phyloP scores from a whole-genome alignment of 2,888 invertebrate species.

The Coleophora deauratella region DNA sequence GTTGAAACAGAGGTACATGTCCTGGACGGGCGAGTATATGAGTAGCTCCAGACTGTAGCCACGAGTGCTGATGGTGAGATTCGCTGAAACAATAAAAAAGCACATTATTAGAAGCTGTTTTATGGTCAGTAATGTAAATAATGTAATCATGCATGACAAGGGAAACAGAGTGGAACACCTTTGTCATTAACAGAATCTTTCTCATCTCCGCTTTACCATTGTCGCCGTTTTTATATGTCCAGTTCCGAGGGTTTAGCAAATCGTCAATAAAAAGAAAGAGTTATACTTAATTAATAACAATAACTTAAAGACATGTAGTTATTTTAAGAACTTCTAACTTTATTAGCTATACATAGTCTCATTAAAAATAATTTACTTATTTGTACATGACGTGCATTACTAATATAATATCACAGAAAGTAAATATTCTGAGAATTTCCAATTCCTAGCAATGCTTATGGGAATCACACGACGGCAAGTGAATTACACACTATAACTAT shows the following conservation, averaged over 20 bases:
- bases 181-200: no score
- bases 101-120: no score
- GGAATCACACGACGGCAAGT: conserved; percentile 46
- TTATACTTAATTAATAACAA: no score
- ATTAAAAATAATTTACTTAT: conserved; percentile 48
- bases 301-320: no score
- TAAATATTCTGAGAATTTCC: conserved; percentile 45
- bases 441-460: conserved; percentile 29
- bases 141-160: no score
- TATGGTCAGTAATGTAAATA: no score
- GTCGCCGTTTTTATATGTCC: no score
- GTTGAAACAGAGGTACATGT: conserved; percentile 85
- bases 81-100: conserved; percentile 71
- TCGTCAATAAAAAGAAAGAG: no score
- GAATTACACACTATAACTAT: conserved; percentile 20
- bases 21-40: conserved; percentile 81
- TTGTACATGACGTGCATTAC: conserved; percentile 34
- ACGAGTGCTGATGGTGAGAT: conserved; percentile 78
- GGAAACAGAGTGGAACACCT: no score
- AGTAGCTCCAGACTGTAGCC: conserved; percentile 75
- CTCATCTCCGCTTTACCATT: no score
- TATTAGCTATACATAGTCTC: conserved; percentile 2
- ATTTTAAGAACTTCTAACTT: no score
- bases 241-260: no score
- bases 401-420: conserved; percentile 34